Evolutionary conservation across 2,113 vertebrate genomes (phyloP).

Genomic region (Apteryx mantelli): DNA sequence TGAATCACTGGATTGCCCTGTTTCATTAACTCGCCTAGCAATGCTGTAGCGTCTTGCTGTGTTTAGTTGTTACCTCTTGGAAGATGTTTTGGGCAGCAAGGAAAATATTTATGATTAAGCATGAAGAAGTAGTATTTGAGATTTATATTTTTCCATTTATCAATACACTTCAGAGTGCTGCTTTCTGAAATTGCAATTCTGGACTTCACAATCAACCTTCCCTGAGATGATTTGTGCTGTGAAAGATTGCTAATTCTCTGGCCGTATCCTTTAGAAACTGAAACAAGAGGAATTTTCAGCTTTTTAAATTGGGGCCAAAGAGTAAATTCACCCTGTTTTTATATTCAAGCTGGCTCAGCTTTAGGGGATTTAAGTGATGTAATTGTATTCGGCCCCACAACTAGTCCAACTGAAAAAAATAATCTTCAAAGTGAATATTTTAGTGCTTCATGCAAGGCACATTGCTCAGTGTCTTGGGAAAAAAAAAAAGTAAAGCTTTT

Average conservation of each 20-base stretch:
- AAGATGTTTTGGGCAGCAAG: not conserved
- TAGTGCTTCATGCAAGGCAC: conserved; percentile 46
- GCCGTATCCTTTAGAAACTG: conserved; percentile 34
- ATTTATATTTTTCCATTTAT: conserved; percentile 27
- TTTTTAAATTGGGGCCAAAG: conserved; percentile 74
- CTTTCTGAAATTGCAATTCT: conserved; percentile 25
- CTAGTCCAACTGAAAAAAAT: conserved; percentile 40
- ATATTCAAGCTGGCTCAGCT: conserved; percentile 67
- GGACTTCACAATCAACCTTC: conserved; percentile 58
- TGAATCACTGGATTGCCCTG: not conserved
- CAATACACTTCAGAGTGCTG: conserved; percentile 25
- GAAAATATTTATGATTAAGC: not conserved
- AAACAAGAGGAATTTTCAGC: conserved; percentile 67
- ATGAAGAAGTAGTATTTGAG: not conserved
- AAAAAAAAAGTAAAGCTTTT: conserved; percentile 27
- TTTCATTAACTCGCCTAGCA: not conserved
- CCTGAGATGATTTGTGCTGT: conserved; percentile 44
- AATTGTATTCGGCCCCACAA: conserved; percentile 59
- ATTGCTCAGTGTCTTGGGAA: conserved; percentile 39
- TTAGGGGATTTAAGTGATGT: conserved; percentile 68
- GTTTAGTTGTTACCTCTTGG: not conserved
- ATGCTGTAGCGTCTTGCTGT: not conserved
- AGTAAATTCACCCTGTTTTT: conserved; percentile 71
- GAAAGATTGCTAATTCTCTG: conserved; percentile 26
- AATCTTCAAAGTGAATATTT: conserved; percentile 74